Base-by-base conservation (phyloP, 2,888 invertebrate species). In the Heteromyza rotundicornis region DNA sequence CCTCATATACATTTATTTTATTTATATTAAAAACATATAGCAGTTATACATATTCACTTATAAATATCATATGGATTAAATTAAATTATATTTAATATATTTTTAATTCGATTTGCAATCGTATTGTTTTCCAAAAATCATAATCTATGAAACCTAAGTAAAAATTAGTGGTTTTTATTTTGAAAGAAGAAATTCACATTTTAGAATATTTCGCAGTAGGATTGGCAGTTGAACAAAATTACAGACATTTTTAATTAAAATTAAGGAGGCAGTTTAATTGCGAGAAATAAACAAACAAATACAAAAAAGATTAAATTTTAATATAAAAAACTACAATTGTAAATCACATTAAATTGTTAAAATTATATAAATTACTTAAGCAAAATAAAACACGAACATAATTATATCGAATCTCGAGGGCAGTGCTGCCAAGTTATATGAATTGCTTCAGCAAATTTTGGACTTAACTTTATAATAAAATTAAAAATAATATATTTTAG, bases 201-300 rank as follows among this genome's bases (percentile, higher is more conserved):
- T 58, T 58, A 59, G 65, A 67, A 65, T 60, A 65, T 62, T 62
- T 66, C 59, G 66, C 56, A 67, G 66, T 67, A 58, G n/a, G n/a
- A 58, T 64, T 64, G 70, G 70, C 70, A 70, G 70, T 68, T 64
- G 19, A 64, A 57, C 65, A 63, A 3, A n/a, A 10, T 40, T 3
- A 10, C 14, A 2, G 40, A n/a, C 2, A n/a, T n/a, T 19, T 19
- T 47, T 19, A 19, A 47, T 47, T 53, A 53, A 40, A 23, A 53
- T 32, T 20, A 27, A 49, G 51, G 56, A 44, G 27, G 40, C 49
- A 61, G 32, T 40, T 57, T 47, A 44, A 61, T 27, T 61, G 40
- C 36, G 52, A 57, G 52, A 61, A 16, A 49, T 44, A 36, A 36
- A 22, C 10, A 32, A 17, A 14, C n/a, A 19, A 35, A 36, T 7